phyloP scores from a whole-genome alignment of 2,888 invertebrate genomes.

The Griposia aprilina region DNA sequence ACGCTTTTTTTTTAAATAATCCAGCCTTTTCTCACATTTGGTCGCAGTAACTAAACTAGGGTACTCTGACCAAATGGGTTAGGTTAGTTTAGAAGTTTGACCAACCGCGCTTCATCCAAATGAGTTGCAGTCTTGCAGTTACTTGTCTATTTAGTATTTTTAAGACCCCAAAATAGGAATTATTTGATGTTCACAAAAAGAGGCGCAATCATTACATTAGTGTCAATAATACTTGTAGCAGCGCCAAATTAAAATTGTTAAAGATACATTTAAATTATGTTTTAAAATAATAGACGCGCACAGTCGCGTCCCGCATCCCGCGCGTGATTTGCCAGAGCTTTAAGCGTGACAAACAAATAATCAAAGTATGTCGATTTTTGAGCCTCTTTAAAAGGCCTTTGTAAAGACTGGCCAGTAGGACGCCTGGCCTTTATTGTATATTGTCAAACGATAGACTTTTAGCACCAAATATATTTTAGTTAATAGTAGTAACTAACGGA shows the following conservation, averaged over 20 bases:
- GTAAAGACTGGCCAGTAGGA: neutral
- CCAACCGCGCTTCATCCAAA: no score
- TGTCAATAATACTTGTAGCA: neutral
- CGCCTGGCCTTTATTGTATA: neutral
- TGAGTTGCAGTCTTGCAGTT: no score
- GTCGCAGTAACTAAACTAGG: no score
- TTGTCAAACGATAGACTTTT: neutral
- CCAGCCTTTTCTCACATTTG: no score
- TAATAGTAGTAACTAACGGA: no score
- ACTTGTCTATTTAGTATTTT: neutral
- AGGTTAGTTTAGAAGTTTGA: no score
- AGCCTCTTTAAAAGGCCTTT: conserved; percentile 21
- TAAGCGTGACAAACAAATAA: neutral
- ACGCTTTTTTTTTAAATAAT: no score
- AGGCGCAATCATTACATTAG: no score
- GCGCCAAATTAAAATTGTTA: neutral
- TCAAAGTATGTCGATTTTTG: neutral
- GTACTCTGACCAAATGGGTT: no score
- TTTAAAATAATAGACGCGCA: neutral
- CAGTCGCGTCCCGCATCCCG: neutral
- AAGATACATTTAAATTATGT: neutral
- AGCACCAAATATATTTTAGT: neutral
- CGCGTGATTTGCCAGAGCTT: neutral
- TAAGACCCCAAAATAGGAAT: neutral
- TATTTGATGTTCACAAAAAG: neutral